A percentile compares a stretch with the other conserved stretches of the same genome.
Evolutionary conservation across 2,888 invertebrate species (phyloP).

Genomic region (Clitarchus hookeri): DNA sequence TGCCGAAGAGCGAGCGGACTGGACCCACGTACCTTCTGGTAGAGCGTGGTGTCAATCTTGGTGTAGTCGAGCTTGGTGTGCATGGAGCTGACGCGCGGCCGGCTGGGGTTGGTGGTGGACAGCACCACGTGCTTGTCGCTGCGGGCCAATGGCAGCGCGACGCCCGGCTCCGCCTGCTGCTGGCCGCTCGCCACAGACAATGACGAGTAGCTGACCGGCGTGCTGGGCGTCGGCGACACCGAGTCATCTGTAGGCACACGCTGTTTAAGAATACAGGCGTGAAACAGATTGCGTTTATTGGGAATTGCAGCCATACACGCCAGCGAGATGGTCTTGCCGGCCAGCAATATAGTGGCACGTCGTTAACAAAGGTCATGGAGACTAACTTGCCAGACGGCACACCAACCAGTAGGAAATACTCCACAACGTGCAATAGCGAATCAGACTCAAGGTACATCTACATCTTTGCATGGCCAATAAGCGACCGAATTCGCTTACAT

Average conservation of each 20-base stretch:
- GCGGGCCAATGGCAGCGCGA: slow-evolving; percentile 51
- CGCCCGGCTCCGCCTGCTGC: slow-evolving; percentile 27
- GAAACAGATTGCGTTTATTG: too few relatives aligned
- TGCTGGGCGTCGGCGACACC: slow-evolving; percentile 56
- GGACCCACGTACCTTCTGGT: slow-evolving; percentile 55
- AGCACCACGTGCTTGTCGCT: slow-evolving; percentile 61
- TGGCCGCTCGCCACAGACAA: slow-evolving; percentile 47
- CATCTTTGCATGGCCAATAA: too few relatives aligned
- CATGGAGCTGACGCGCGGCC: slow-evolving; percentile 62
- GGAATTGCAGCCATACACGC: too few relatives aligned
- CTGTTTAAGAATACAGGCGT: too few relatives aligned
- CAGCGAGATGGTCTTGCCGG: too few relatives aligned
- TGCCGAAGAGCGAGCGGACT: not conserved
- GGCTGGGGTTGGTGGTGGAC: slow-evolving; percentile 53
- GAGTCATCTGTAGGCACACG: slow-evolving; percentile 49
- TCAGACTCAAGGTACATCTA: too few relatives aligned
- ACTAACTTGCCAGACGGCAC: too few relatives aligned
- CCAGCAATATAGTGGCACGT: too few relatives aligned
- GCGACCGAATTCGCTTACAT: too few relatives aligned
- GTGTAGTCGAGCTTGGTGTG: slow-evolving; percentile 68
- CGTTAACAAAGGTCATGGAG: too few relatives aligned
- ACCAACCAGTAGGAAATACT: too few relatives aligned
- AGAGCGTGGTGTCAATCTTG: slow-evolving; percentile 64
- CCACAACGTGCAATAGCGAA: too few relatives aligned
- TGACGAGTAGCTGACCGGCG: slow-evolving; percentile 54